phyloP scores from a whole-genome alignment of 2,797 vertebrate species.

The Yasuhikotakia modesta region DNA sequence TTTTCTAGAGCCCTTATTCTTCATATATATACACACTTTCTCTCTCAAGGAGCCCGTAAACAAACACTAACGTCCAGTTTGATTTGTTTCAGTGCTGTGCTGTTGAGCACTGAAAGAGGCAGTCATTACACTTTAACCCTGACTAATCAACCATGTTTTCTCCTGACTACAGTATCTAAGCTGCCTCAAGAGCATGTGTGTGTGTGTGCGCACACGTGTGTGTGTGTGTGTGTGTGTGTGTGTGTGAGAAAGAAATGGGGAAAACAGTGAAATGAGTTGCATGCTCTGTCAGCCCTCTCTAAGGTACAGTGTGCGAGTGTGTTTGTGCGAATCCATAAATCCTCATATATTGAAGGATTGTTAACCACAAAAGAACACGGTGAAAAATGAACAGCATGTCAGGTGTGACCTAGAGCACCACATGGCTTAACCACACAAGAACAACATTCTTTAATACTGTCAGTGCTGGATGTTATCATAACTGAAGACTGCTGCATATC shows the following conservation, averaged over 20 bases:
- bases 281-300: constrained; percentile 7
- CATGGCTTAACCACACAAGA: constrained; percentile 2
- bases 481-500: constrained; percentile 1
- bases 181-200: constrained; percentile 8
- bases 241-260: neutral
- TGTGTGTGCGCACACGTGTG: neutral
- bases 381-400: constrained; percentile 36
- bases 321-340: constrained; percentile 29
- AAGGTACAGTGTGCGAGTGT: neutral
- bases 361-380: constrained; percentile 22
- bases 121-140: constrained; percentile 49
- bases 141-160: constrained; percentile 55
- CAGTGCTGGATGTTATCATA: constrained; percentile 21
- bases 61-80: constrained; percentile 58
- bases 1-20: neutral
- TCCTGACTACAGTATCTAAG: constrained; percentile 35
- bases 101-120: constrained; percentile 31
- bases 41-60: constrained; percentile 52
- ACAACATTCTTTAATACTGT: constrained; percentile 26
- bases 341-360: constrained; percentile 32
- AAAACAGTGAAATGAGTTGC: neutral
- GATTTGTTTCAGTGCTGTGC: constrained; percentile 58
- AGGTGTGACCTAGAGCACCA: constrained; percentile 25
- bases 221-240: neutral
- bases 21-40: neutral